Evolutionary conservation across 2,113 vertebrate genomes (phyloP), one percentile per base, ranked within the genome.

Genomic region (Cyanoliseus patagonus): DNA sequence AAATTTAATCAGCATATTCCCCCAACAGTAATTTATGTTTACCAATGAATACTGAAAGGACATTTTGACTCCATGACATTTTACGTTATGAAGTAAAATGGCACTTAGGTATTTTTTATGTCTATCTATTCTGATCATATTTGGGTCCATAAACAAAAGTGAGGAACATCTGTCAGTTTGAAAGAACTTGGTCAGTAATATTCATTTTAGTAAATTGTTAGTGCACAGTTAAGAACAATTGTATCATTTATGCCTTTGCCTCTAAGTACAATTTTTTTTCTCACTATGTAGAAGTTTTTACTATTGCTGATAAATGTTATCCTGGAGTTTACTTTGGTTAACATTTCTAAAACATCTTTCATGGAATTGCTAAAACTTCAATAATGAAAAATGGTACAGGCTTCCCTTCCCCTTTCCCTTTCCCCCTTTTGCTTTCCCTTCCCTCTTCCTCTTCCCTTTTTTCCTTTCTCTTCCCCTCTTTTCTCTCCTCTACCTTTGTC

Each of bases 21-120:
- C 96, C 97, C 97, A 97, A 57, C 69, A 94, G 70, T 92, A 97
- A 97, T 96, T 98, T 97, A 96, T 96, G 74, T 95, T 98, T 96
- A 90, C 79, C 90, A 94, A 84, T 87, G 74, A 96, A 98, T 98
- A 96, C 75, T 92, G 84, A 97, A 97, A 96, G 70, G 83, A 96
- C 47, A 96, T 33, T 72, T 97, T 97, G 92, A 98, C 83, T 97
- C 88, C 55, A 95, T 94, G 88, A 94, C 83, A 95, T 97, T 96
- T 97, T 97, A 94, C 83, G 86, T 88, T n/a, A 61, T 79, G 35
- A 97, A 97, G 74, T 87, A 97, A 98, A 97, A 97, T 90, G 84
- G 72, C 76, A 94, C 62, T 88, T 97, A 95, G 23, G 44, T 92
- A 78, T 70, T 83, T 51, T 59, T 37, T 89, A 6, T 61, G 39